phyloP scores from a whole-genome alignment of 2,888 invertebrate genomes.

The Helobdella robusta region DNA sequence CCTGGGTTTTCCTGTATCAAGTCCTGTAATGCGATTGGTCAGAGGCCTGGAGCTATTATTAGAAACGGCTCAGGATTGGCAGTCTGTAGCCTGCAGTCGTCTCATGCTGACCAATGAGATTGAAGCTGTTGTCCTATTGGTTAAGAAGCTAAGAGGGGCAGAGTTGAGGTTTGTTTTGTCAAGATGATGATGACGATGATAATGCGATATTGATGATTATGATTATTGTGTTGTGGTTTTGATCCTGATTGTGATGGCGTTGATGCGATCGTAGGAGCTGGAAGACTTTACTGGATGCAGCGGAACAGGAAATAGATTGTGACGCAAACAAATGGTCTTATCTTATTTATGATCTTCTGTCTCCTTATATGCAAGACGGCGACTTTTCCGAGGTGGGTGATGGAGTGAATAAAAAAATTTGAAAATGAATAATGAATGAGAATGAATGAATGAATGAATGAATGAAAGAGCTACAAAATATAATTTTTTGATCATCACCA shows the following conservation, averaged over 20 bases:
- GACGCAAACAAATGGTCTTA: conserved; percentile 81
- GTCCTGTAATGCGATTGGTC: conserved; percentile 75
- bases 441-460: too few species aligned
- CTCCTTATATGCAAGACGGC: too few species aligned
- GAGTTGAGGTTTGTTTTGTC: conserved; percentile 59
- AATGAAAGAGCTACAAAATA: too few species aligned
- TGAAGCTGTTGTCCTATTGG: conserved; percentile 65
- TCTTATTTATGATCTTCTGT: conserved; percentile 68
- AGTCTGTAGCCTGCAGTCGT: conserved; percentile 74
- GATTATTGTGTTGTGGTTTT: too few species aligned
- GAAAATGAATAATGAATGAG: too few species aligned
- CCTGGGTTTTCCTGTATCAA: conserved; percentile 62
- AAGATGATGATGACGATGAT: neutral
- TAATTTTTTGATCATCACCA: too few species aligned
- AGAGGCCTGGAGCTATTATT: conserved; percentile 81
- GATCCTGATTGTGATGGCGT: too few species aligned
- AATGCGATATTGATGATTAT: too few species aligned
- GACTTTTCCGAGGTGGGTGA: too few species aligned
- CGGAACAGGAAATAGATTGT: conserved; percentile 51
- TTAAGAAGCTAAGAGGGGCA: conserved; percentile 79
- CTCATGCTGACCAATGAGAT: conserved; percentile 70
- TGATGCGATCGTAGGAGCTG: conserved; percentile 62
- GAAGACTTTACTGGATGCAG: conserved; percentile 69
- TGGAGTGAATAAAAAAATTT: too few species aligned
- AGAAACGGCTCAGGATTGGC: conserved; percentile 71